phyloP scores from a whole-genome alignment of 2,797 vertebrate genomes.

The Parotocinclus haroldoi region DNA sequence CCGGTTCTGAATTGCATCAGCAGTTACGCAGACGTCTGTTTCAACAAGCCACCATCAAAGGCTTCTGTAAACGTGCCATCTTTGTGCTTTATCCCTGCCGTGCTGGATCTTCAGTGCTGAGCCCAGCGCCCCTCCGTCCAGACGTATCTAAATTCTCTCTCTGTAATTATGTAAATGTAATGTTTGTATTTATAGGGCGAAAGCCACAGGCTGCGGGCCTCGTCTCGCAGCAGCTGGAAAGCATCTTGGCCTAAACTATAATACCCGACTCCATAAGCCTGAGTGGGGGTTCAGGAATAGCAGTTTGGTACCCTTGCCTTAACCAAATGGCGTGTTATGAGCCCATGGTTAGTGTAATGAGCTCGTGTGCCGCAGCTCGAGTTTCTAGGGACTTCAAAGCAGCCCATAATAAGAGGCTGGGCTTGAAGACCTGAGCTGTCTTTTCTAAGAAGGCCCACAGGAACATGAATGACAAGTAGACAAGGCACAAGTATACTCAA shows the following conservation, averaged over 20 bases:
- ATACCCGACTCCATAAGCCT: constrained; percentile 61
- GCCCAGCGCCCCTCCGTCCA: constrained; percentile 74
- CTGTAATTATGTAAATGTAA: constrained; percentile 86
- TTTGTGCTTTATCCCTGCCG: constrained; percentile 70
- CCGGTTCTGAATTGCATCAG: constrained; percentile 6
- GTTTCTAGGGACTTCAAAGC: constrained; percentile 41
- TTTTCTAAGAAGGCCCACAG: neutral
- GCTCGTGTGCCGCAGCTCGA: constrained; percentile 32
- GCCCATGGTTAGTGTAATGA: constrained; percentile 47
- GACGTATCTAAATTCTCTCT: constrained; percentile 81
- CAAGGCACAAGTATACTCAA: constrained; percentile 47
- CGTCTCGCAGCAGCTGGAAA: constrained; percentile 81
- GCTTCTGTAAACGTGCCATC: constrained; percentile 65
- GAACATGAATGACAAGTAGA: neutral
- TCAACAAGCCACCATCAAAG: constrained; percentile 19
- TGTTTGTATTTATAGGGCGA: constrained; percentile 93
- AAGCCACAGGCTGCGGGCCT: constrained; percentile 85
- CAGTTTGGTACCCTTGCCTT: constrained; percentile 48
- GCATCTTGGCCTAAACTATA: constrained; percentile 80
- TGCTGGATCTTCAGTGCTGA: constrained; percentile 69
- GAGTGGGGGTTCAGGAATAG: constrained; percentile 58
- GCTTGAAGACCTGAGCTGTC: constrained; percentile 45
- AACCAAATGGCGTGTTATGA: constrained; percentile 48
- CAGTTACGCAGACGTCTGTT: constrained; percentile 1
- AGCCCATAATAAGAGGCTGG: constrained; percentile 50